Evolutionary conservation across 2,888 invertebrate genomes (phyloP), one percentile per base, ranked within the genome.

Genomic region (Steinernema carpocapsae): DNA sequence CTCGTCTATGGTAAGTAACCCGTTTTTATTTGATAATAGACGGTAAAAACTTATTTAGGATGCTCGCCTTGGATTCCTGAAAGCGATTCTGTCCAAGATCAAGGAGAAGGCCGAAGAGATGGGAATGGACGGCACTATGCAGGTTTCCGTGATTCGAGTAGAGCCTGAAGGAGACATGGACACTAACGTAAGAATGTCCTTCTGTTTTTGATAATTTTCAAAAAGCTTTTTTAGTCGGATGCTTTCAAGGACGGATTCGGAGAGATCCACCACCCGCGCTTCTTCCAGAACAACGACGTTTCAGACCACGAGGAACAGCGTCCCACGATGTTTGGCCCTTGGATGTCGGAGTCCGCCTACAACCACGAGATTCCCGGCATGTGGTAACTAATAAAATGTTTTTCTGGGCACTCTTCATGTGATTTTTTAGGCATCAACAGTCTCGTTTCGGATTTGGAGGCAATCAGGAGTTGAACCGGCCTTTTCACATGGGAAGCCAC

Each of bases 141-240:
- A 85, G 72, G 83, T 85, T 17, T 84, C 84, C 48, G 84, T 85
- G 26, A 81, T 85, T 37, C 82, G 84, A 74, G 83, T 84, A 12
- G 81, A 83, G 64, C 84, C 84, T 6, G 73, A 80, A 43, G 64
- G 71, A 51, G 24, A 26, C n/a, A 64, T 64, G 64, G 17, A 14
- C 19, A 26, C 24, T 2, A 64, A 64, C 32, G 64, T 64, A 19
- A 64, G 64, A 2, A 22, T 1, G 22, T 19, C 48, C 4, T 48
- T 56, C 3, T 24, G 24, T 12, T 48, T 48, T 19, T 14, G 10
- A 10, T 10, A 6, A 6, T 6, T 37, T 37, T 10, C 10, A 1
- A 22, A 19, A 12, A 3, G 52, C 37, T 4, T 1, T 17, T 64
- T 32, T 17, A 64, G 64, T 78, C 78, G 48, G 78, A 75, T 45